Evolutionary conservation across 1,140 invertebrate species (phyloP).

Genomic region (Elysia chlorotica): DNA sequence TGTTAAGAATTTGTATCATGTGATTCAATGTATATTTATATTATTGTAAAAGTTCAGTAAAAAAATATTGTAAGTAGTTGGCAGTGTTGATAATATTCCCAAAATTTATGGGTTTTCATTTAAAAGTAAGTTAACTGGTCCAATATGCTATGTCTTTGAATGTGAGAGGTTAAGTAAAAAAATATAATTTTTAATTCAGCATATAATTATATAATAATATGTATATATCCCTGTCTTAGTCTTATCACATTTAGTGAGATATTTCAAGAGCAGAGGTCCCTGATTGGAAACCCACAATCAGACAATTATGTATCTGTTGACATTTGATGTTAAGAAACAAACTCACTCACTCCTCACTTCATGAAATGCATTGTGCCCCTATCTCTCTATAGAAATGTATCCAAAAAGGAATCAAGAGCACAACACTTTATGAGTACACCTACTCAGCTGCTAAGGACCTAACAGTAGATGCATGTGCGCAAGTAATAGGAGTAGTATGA

Average conservation of each 20-base stretch:
- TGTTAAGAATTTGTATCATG: neutral
- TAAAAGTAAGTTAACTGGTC: neutral
- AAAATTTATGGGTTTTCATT: neutral
- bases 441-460: too few species aligned
- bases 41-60: neutral
- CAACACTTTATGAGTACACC: too few species aligned
- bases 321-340: too few species aligned
- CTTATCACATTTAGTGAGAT: neutral
- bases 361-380: too few species aligned
- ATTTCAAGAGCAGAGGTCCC: neutral
- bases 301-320: neutral
- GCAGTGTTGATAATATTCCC: neutral
- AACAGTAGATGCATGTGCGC: too few species aligned
- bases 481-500: too few species aligned
- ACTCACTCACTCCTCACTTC: too few species aligned
- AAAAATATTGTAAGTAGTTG: neutral
- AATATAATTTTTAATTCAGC: too few species aligned
- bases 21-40: neutral
- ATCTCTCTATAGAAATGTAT: too few species aligned
- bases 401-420: too few species aligned
- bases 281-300: neutral
- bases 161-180: too few species aligned
- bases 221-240: neutral
- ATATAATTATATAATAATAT: too few species aligned
- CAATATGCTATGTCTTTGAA: neutral